These are phyloP conservation scores for Corythornis cristatus DNA, from an alignment of 2,113 vertebrate genomes.

Conservation along the genomic window DNA sequence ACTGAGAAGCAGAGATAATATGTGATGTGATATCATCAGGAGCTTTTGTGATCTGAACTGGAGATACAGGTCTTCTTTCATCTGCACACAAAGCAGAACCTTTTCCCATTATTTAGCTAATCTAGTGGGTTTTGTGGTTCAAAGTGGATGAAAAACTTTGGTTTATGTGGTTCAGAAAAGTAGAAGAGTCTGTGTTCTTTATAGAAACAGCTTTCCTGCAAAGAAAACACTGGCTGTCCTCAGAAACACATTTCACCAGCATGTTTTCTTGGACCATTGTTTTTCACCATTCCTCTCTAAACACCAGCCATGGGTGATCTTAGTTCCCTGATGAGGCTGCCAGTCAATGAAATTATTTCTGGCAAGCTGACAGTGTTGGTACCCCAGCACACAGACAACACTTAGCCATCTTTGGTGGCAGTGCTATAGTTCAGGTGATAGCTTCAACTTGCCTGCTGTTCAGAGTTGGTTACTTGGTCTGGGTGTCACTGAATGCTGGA, in stretches of 20 bases:
- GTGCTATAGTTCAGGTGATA: neutral
- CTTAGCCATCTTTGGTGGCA: neutral
- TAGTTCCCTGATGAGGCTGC: neutral
- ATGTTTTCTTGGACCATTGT: neutral
- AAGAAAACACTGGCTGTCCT: neutral
- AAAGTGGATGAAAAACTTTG: neutral
- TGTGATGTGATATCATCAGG: neutral
- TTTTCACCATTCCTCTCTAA: neutral
- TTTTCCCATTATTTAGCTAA: neutral
- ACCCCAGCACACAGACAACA: neutral
- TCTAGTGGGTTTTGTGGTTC: neutral
- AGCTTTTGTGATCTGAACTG: neutral
- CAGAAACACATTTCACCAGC: neutral
- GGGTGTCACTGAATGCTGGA: neutral
- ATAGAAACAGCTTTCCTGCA: neutral
- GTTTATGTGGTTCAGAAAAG: neutral
- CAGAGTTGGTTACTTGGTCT: neutral
- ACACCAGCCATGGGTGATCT: neutral
- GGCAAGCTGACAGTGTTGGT: neutral
- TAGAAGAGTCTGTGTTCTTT: neutral
- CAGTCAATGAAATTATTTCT: neutral
- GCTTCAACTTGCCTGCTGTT: neutral
- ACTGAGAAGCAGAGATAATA: neutral
- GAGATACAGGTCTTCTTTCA: neutral
- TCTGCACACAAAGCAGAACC: neutral